Evolutionary conservation across 2,797 vertebrate genomes (phyloP).

Genomic region (Oreortyx pictus): DNA sequence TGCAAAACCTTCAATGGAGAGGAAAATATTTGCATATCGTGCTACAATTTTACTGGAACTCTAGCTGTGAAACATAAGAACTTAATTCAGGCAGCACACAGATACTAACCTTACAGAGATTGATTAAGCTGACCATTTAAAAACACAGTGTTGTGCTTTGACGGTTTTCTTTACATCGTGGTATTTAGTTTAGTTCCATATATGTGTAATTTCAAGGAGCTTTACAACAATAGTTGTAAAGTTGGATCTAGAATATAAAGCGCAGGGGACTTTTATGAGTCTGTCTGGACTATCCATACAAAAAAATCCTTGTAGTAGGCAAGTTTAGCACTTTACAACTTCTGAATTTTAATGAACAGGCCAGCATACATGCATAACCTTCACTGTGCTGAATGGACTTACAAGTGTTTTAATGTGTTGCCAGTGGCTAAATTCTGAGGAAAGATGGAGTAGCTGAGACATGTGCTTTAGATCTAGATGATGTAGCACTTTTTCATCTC

Average conservation of each 20-base stretch:
- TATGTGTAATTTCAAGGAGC: conserved; percentile 22
- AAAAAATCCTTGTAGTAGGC: conserved; percentile 46
- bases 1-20: background rate
- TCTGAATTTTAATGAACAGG: conserved; percentile 32
- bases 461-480: conserved; percentile 39
- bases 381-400: conserved; percentile 3
- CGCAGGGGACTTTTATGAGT: conserved; percentile 6
- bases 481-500: background rate
- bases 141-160: background rate
- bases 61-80: conserved; percentile 38
- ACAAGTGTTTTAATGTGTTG: conserved; percentile 6
- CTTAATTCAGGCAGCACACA: conserved; percentile 1
- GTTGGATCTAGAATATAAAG: conserved; percentile 18
- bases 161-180: conserved; percentile 15
- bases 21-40: background rate
- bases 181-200: background rate
- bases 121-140: conserved; percentile 49
- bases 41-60: conserved; percentile 40
- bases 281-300: conserved; percentile 44
- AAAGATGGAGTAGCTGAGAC: background rate
- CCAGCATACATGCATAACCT: background rate
- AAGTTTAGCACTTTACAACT: background rate
- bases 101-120: conserved; percentile 28
- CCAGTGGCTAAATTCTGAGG: background rate
- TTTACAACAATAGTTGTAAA: conserved; percentile 41